phyloP scores from a whole-genome alignment of 2,888 invertebrate genomes.

The Hartigia nigra region DNA sequence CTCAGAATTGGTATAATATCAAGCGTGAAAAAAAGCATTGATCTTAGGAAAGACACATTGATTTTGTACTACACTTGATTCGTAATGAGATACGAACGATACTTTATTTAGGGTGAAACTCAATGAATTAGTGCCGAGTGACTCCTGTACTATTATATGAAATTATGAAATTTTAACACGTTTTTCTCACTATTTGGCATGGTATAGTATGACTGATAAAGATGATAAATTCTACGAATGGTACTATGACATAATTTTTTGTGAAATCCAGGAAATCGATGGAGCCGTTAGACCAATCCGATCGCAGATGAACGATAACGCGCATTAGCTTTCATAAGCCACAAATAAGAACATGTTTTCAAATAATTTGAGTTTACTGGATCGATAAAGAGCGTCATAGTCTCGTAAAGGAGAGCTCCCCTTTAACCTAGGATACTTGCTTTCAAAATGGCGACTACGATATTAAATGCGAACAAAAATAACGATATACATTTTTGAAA shows the following conservation, averaged over 20 bases:
- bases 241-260: neutral
- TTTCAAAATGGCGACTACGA: slow-evolving; percentile 2
- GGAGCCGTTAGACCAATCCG: neutral
- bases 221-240: neutral
- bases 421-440: slow-evolving; percentile 10
- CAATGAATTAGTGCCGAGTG: neutral
- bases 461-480: neutral
- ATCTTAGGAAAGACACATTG: neutral
- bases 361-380: slow-evolving; percentile 1
- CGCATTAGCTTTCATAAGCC: neutral
- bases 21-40: neutral
- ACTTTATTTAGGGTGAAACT: neutral
- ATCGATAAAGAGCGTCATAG: slow-evolving; percentile 9
- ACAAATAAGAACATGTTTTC: neutral
- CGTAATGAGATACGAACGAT: neutral
- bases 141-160: neutral
- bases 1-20: neutral
- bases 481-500: neutral
- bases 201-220: neutral
- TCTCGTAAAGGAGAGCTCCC: slow-evolving; percentile 8
- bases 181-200: neutral
- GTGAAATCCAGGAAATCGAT: neutral
- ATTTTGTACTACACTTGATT: neutral
- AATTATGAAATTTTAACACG: neutral
- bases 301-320: neutral